Conservation (phyloP, 2,113 vertebrate species). For the Phaethon lepturus region DNA sequence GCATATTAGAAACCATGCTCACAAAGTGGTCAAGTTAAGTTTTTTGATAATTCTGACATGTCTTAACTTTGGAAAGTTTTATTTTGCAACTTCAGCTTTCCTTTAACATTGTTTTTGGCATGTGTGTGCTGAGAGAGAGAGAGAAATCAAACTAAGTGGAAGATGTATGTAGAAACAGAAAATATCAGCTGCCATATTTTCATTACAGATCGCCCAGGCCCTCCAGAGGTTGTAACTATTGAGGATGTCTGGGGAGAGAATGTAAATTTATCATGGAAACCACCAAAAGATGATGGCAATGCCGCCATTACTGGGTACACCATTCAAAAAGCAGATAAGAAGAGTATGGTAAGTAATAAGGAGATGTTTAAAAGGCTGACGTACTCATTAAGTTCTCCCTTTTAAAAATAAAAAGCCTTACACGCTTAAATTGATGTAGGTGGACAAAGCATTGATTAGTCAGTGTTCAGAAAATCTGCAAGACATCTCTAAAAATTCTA, state of each 20-base stretch:
- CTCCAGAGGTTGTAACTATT: slow-evolving; percentile 88
- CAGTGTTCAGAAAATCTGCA: background rate
- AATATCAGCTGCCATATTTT: background rate
- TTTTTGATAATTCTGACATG: background rate
- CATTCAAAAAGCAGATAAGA: slow-evolving; percentile 98
- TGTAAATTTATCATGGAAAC: slow-evolving; percentile 91
- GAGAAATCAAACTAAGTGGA: background rate
- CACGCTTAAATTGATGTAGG: background rate
- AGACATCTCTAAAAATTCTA: background rate
- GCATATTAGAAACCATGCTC: background rate
- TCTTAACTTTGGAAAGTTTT: background rate
- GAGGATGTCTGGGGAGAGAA: slow-evolving; percentile 96
- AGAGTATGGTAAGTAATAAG: slow-evolving; percentile 89
- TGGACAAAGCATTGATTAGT: background rate
- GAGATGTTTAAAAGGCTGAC: background rate
- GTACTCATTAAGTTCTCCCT: background rate
- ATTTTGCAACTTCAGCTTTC: background rate
- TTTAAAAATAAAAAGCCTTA: background rate
- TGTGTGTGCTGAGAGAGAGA: accelerated
- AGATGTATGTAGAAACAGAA: background rate
- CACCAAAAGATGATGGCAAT: slow-evolving; percentile 92
- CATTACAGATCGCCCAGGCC: slow-evolving; percentile 88
- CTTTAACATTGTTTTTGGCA: background rate
- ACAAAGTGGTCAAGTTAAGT: background rate
- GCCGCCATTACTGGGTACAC: slow-evolving; percentile 94